phyloP scores from a whole-genome alignment of 2,888 invertebrate genomes.

The Rhorus exstirpatorius region DNA sequence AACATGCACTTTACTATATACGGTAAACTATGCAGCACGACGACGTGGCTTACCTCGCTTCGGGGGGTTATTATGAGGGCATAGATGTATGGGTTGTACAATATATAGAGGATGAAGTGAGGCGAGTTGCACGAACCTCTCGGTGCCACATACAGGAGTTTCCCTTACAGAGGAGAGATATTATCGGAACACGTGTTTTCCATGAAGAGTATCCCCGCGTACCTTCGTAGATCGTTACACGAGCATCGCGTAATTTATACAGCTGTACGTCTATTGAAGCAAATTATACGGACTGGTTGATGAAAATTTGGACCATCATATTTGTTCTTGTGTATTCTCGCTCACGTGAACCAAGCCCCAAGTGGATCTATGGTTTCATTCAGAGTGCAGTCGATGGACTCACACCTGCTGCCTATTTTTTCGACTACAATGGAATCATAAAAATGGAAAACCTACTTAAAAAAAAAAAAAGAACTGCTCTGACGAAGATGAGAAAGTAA shows the following conservation, averaged over 20 bases:
- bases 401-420: no score
- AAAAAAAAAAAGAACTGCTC: no score
- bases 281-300: not conserved
- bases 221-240: conserved; percentile 56
- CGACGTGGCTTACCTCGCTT: conserved; percentile 36
- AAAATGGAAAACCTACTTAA: no score
- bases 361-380: no score
- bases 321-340: no score
- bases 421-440: no score
- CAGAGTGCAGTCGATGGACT: no score
- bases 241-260: conserved; percentile 42
- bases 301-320: not conserved
- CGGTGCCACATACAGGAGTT: conserved; percentile 47
- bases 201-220: conserved; percentile 55
- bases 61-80: conserved; percentile 53
- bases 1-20: conserved; percentile 21
- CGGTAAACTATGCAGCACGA: conserved; percentile 22
- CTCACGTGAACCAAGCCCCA: no score
- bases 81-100: conserved; percentile 42
- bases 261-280: conserved; percentile 2
- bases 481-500: no score
- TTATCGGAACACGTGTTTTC: conserved; percentile 69
- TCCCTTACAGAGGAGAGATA: conserved; percentile 41
- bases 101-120: not conserved
- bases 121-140: conserved; percentile 30